Base-by-base conservation (phyloP, 2,888 invertebrate species). In the Lathronympha strigana region DNA sequence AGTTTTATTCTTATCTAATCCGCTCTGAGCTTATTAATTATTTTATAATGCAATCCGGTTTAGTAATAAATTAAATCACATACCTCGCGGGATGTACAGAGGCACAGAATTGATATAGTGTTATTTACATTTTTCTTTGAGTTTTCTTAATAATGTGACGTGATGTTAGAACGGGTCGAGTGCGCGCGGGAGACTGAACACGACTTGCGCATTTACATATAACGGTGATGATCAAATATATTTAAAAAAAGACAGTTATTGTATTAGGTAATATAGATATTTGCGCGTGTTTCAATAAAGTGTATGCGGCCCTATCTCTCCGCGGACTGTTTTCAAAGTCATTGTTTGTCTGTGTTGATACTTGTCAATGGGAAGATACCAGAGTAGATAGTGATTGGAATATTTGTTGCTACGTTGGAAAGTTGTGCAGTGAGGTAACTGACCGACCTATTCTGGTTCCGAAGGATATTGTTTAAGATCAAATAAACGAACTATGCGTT, bases 191-290 rank as follows among this genome's bases (percentile, higher is more conserved):
- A 66, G 66, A 70, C 71, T 69, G 72, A 70, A 63, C 64, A 55
- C 68, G 55, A 53, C 61, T 62, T 61, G 69, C 75, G 73, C 79
- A 83, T 86, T 81, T 75, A 72, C 81, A 85, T 84, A 60, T 80
- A 85, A 84, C 82, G 77, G 84, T 77, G 70, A 78, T 78, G 81
- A 84, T 86, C 84, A 87, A 86, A 87, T 85, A 87, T 83, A 66
- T 70, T 67, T 70, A 76, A 73, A 77, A n/a, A 76, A 77, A 79
- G 76, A 74, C 75, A 73, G 75, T 63, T 71, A 55, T 62, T 43
- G 45, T 33, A 45, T 33, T 53, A n/a, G n/a, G n/a, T n/a, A 19
- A 53, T 53, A 53, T 53, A 33, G 45, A 57, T 54, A 55, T 43
- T 55, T 17, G 21, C 43, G 28, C 57, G 25, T 31, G 38, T 15